Evolutionary conservation across 2,888 invertebrate species (phyloP), one percentile per base, ranked within the genome.

Genomic region (Hanleya hanleyi): DNA sequence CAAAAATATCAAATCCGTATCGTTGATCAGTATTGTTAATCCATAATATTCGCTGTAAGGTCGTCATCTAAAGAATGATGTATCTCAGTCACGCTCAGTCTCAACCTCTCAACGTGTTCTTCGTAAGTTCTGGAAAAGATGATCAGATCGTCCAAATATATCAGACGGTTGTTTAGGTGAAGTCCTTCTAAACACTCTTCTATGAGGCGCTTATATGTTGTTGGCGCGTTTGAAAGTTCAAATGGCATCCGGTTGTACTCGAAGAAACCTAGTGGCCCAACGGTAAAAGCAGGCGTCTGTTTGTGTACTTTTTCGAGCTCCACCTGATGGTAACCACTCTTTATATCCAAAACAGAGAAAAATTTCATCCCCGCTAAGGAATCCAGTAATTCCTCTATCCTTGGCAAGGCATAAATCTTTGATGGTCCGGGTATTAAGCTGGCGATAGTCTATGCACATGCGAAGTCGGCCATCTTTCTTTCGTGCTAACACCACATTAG

Each of bases 381-480:
- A 9, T 69, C 57, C n/a, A 69, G 22, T 18, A 69, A 22, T 1
- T 69, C 69, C 29, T 69, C 69, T 26, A 57, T 51, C 6, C 69
- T 12, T 1, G 69, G 69, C 1, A 69, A 32, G 29, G 69, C 69
- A 67, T 67, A 67, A 67, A 29, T 67, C 67, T 1, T n/a, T 1
- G 22, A 67, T 32, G 6, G 67, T 67, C 1, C 49, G 33, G 29
- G 38, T 67, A 35, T 67, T 67, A 47, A 67, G 37, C 26, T 57
- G 32, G 6, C 69, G 1, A 36, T 61, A 69, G 36, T 69, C 69
- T 5, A 69, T 26, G 26, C 64, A 70, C 47, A 70, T 66, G 3
- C 65, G 37, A n/a, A 70, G 32, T 15, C 49, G 33, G 3, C 70
- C 70, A 67, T 66, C 29, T 37, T 66, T 64, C 37, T 70, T 70